A percentile compares a stretch with the other conserved stretches of the same genome.
Evolutionary conservation across 2,113 vertebrate genomes (phyloP).

Genomic region (Equus quagga): DNA sequence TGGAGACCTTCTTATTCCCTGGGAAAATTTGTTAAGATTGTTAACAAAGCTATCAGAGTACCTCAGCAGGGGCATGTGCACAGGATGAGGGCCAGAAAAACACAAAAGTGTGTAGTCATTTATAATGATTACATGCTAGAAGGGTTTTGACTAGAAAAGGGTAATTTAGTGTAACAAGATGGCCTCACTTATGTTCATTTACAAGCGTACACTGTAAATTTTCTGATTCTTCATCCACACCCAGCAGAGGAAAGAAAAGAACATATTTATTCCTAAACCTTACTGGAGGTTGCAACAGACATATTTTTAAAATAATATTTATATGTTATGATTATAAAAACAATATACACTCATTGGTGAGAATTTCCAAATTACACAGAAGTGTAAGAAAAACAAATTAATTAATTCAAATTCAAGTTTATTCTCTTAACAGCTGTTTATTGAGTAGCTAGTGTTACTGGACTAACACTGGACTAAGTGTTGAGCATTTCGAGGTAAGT

Average conservation of each 20-base stretch:
- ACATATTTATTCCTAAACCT: background rate
- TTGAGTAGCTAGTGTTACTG: background rate
- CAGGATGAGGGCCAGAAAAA: too few species aligned
- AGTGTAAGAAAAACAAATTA: background rate
- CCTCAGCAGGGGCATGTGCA: too few species aligned
- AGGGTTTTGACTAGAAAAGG: too few species aligned
- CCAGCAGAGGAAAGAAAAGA: background rate
- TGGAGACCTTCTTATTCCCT: too few species aligned
- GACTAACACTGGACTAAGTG: background rate
- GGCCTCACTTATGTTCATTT: too few species aligned
- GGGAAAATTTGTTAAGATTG: too few species aligned
- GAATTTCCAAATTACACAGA: background rate
- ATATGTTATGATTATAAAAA: background rate
- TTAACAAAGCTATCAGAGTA: too few species aligned
- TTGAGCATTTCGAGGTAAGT: background rate
- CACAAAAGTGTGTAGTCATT: too few species aligned
- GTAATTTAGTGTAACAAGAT: too few species aligned
- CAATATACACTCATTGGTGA: background rate
- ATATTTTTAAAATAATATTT: background rate
- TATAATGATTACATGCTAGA: too few species aligned
- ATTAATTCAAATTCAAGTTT: background rate
- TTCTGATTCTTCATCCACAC: background rate
- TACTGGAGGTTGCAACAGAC: background rate
- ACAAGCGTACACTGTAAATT: background rate
- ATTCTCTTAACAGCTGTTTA: background rate